Percentiles rank a stretch among this genome's conserved stretches.
Conservation (phyloP, 2,113 vertebrate genomes). For the Diphyllodes magnificus region DNA sequence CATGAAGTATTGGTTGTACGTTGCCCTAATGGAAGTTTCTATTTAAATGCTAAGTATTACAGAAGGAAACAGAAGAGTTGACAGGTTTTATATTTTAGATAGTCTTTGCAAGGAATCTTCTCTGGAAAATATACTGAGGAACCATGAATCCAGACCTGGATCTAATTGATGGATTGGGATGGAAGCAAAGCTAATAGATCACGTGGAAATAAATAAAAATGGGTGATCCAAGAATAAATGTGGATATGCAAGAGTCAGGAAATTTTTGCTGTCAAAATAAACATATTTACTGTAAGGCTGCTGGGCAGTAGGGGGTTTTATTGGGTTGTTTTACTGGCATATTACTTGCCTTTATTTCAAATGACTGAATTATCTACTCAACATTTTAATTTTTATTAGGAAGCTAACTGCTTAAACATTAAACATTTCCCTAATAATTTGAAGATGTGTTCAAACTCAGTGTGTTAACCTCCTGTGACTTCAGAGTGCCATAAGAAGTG, state of each 20-base stretch:
- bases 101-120: not conserved
- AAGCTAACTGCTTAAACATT: not conserved
- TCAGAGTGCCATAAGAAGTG: constrained; percentile 9
- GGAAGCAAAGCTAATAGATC: not conserved
- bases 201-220: not conserved
- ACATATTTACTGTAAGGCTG: constrained; percentile 37
- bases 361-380: not conserved
- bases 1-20: not conserved
- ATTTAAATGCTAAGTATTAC: constrained; percentile 16
- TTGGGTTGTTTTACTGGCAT: not conserved
- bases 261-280: not conserved
- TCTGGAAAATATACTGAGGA: not conserved
- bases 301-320: not conserved
- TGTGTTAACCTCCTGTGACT: constrained; percentile 20
- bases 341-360: not conserved
- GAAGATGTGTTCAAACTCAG: not conserved
- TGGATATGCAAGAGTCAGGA: not conserved
- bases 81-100: not conserved
- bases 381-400: constrained; percentile 8
- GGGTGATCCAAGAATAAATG: not conserved
- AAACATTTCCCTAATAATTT: not conserved
- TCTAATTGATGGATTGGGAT: not conserved
- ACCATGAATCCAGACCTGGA: not conserved
- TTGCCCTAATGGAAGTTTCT: constrained; percentile 21
- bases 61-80: constrained; percentile 24